Conservation (phyloP, 1,140 invertebrate genomes). For the Aricia agestis region DNA sequence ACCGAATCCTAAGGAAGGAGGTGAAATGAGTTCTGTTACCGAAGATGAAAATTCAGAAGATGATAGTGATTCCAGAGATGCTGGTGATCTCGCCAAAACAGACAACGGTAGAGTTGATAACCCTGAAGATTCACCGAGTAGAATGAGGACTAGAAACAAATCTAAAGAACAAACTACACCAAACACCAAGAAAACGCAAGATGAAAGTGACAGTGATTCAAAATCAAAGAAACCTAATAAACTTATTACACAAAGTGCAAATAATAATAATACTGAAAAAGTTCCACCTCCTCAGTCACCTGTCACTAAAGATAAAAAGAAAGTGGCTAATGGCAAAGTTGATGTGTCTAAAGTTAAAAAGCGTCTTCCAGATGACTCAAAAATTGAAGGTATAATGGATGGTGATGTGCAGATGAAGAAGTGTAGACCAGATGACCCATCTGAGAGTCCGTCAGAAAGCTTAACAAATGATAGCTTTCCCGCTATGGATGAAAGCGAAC, state of each 20-base stretch:
- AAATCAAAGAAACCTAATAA: slow-evolving; percentile 75
- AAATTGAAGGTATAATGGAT: slow-evolving; percentile 77
- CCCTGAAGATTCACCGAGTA: slow-evolving; percentile 87
- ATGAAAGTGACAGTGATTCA: slow-evolving; percentile 80
- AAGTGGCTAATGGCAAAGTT: slow-evolving; percentile 80
- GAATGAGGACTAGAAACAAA: slow-evolving; percentile 92
- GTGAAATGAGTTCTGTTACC: slow-evolving; percentile 92
- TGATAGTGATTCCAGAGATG: slow-evolving; percentile 88
- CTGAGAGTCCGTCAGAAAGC: slow-evolving; percentile 87
- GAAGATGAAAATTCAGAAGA: slow-evolving; percentile 95
- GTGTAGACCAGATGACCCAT: slow-evolving; percentile 81
- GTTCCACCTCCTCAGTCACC: slow-evolving; percentile 77
- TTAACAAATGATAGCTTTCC: slow-evolving; percentile 88
- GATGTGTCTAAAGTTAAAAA: slow-evolving; percentile 84
- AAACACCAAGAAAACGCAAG: slow-evolving; percentile 79
- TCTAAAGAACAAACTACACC: slow-evolving; percentile 85
- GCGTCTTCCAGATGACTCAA: slow-evolving; percentile 78
- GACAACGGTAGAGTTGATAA: slow-evolving; percentile 79
- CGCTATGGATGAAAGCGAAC: slow-evolving; percentile 85
- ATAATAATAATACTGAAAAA: slow-evolving; percentile 69
- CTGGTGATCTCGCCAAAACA: slow-evolving; percentile 62
- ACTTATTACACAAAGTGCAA: slow-evolving; percentile 61
- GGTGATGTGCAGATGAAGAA: slow-evolving; percentile 82
- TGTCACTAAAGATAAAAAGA: slow-evolving; percentile 79
- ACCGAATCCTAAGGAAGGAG: slow-evolving; percentile 78